phyloP scores from a whole-genome alignment of 2,888 invertebrate species.

The Onchidella celtica region DNA sequence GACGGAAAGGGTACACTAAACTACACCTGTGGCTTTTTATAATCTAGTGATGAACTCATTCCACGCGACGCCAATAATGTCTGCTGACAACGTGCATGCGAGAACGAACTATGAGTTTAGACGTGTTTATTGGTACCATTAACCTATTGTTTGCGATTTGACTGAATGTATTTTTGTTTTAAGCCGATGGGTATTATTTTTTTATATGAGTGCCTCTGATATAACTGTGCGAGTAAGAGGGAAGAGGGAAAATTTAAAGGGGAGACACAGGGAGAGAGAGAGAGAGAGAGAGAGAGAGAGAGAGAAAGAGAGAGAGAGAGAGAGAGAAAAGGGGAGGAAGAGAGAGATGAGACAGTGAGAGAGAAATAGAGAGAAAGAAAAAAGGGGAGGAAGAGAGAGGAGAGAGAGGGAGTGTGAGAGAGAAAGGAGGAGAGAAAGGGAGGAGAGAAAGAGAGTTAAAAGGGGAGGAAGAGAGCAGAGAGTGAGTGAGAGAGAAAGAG shows the following conservation, averaged over 20 bases:
- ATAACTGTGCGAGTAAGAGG: background rate
- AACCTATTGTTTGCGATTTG: too few species aligned
- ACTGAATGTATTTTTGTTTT: too few species aligned
- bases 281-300: conserved; percentile 13
- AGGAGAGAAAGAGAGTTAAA: background rate
- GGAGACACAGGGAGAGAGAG: background rate
- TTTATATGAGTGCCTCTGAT: background rate
- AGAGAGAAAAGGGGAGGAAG: background rate
- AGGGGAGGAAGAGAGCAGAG: too few species aligned
- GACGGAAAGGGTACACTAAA: too few species aligned
- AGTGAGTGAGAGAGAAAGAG: too few species aligned
- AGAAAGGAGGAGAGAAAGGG: conserved; percentile 15
- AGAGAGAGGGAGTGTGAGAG: background rate
- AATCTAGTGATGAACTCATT: too few species aligned
- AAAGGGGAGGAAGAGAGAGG: conserved; percentile 1
- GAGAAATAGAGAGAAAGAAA: background rate
- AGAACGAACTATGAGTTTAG: too few species aligned
- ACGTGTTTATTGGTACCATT: too few species aligned
- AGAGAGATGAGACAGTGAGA: background rate
- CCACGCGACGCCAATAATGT: too few species aligned
- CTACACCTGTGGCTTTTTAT: too few species aligned
- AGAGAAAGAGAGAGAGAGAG: background rate
- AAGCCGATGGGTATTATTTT: too few species aligned
- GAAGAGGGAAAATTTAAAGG: background rate
- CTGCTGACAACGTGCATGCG: too few species aligned